These are phyloP conservation scores for Cyrtodaria siliqua DNA, from an alignment of 2,888 invertebrate species.

Conservation along the genomic window DNA sequence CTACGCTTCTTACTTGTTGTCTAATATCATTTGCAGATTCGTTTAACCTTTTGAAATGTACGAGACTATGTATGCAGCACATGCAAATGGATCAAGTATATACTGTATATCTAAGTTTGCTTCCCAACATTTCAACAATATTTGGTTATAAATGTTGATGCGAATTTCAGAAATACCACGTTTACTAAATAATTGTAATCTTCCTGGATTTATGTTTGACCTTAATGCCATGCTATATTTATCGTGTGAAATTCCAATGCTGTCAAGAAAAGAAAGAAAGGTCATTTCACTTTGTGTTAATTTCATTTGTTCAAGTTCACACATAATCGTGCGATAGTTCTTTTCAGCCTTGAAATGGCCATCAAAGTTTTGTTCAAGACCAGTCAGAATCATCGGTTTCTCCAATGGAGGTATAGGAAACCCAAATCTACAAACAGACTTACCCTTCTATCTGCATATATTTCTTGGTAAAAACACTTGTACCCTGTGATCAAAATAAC, in stretches of 20 bases:
- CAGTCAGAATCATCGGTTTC: conserved; percentile 5
- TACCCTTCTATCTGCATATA: conserved; percentile 20
- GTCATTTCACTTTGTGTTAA: too few species aligned
- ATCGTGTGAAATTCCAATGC: not conserved
- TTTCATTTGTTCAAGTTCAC: not conserved
- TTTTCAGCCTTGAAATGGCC: not conserved
- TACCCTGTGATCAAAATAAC: conserved; percentile 47
- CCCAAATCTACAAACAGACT: conserved; percentile 37
- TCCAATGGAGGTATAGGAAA: conserved; percentile 32
- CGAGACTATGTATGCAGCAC: conserved; percentile 56
- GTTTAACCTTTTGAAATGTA: conserved; percentile 61
- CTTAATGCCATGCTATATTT: conserved; percentile 1
- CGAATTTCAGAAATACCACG: conserved; percentile 33
- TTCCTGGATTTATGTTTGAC: not conserved
- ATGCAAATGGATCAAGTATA: conserved; percentile 49
- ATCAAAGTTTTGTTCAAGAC: not conserved
- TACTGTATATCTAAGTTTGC: conserved; percentile 53
- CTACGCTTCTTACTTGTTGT: conserved; percentile 58
- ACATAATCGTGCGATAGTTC: conserved; percentile 13
- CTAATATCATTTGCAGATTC: conserved; percentile 25
- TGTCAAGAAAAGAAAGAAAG: too few species aligned
- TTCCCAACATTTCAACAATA: conserved; percentile 46
- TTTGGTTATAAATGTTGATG: conserved; percentile 59
- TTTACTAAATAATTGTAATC: conserved; percentile 46
- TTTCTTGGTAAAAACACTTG: conserved; percentile 27